phyloP scores from a whole-genome alignment of 2,797 vertebrate genomes.

The Sebastes cheni region DNA sequence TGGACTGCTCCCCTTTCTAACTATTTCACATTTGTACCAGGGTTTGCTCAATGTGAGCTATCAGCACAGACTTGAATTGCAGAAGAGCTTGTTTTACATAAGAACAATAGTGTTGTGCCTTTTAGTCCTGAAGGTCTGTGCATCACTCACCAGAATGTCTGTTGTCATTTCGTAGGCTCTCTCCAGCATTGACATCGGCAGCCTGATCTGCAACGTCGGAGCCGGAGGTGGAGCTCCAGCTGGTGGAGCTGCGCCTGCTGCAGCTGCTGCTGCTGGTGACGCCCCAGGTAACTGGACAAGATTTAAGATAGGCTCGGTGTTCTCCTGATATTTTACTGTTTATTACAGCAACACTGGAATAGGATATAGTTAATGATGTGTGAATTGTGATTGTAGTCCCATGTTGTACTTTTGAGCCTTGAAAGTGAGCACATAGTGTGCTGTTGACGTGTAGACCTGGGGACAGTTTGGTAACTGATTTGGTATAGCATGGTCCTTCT shows the following conservation, averaged over 20 bases:
- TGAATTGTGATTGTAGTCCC: not conserved
- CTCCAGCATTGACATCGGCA: constrained; percentile 91
- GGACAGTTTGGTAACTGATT: not conserved
- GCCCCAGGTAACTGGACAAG: constrained; percentile 75
- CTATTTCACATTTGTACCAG: not conserved
- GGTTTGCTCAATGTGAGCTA: not conserved
- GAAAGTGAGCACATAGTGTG: not conserved
- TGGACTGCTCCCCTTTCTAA: not conserved
- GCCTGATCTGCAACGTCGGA: constrained; percentile 96
- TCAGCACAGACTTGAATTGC: too few relatives aligned
- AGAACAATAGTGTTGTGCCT: not conserved
- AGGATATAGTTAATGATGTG: not conserved
- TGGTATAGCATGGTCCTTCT: not conserved
- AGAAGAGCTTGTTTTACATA: too few relatives aligned
- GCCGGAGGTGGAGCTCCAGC: constrained; percentile 79
- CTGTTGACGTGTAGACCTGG: not conserved
- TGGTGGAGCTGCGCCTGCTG: constrained; percentile 9
- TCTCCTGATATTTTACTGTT: not conserved
- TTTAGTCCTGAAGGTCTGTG: not conserved
- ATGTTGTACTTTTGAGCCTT: not conserved
- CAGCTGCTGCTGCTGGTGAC: constrained; percentile 42
- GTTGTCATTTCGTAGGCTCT: constrained; percentile 82
- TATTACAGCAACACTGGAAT: not conserved
- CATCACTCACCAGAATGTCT: not conserved
- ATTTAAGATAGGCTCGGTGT: too few relatives aligned